Base-by-base conservation (phyloP, 1,140 invertebrate species). In the Drosophila nikananu region DNA sequence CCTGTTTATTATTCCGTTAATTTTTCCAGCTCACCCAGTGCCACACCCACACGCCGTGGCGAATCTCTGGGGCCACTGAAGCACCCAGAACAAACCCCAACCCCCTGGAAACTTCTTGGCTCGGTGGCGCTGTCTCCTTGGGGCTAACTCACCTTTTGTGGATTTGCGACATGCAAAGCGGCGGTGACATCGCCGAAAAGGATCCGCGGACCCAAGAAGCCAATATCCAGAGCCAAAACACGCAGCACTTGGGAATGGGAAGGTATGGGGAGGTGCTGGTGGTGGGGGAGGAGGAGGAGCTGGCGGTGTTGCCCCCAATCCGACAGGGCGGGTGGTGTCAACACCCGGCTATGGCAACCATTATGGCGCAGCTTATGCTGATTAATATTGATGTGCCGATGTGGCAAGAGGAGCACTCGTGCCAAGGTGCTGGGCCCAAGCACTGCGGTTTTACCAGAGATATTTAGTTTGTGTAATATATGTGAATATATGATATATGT, bases 1-100 rank as follows among this genome's bases (percentile, higher is more conserved):
- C 86, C 86, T 89, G 86, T 90, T 89, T 89, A 89, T 89, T 89
- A 89, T 89, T 89, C 86, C 65, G 86, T 86, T 89, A 89, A 89
- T 89, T 90, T 83, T 80, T 80, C 74, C 42, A 54, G 48, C 64
- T 49, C 58, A 46, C 37, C 62, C 67, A 37, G 23, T 25, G n/a
- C 57, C 67, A 44, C 13, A 4, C 32, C 59, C 17, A 12, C 30
- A 35, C 27, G 21, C 27, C 60, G n/a, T 3, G 23, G 10, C 5
- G n/a, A 10, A 44, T 44, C 42, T 21, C n/a, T 37, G 35, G 35
- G 35, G 35, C 35, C 35, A 37, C 35, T 2, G 12, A 37, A 6
- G n/a, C 41, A 19, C 41, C n/a, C 41, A 10, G 3, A 37, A 37
- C 7, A 5, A 5, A n/a, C 27, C 19, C 51, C 10, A 30, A 32